Conservation (phyloP, 1,140 invertebrate genomes). For the Parasteatoda tepidariorum region DNA sequence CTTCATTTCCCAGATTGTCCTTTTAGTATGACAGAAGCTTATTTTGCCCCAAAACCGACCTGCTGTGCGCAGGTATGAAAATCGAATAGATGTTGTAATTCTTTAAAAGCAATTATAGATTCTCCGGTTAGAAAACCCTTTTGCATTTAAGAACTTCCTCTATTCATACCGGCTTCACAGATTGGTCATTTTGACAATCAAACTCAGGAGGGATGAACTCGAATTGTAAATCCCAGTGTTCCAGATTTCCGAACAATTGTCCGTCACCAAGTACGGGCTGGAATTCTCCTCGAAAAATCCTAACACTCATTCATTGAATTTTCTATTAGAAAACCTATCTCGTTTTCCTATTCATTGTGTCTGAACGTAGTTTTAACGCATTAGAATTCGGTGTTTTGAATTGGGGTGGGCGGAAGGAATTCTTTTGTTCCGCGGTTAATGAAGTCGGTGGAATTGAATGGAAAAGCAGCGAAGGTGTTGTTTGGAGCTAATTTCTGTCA, state of each 20-base stretch:
- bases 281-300: background rate
- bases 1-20: too few relatives aligned
- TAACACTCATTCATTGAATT: background rate
- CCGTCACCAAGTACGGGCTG: background rate
- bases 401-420: too few relatives aligned
- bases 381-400: background rate
- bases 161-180: background rate
- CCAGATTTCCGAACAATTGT: background rate
- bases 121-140: background rate
- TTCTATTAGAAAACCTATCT: background rate
- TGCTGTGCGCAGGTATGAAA: too few relatives aligned
- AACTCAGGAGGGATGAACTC: background rate
- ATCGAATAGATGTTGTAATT: too few relatives aligned
- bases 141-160: background rate
- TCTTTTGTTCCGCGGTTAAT: conserved; percentile 30
- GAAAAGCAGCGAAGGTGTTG: background rate
- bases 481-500: background rate
- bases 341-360: background rate
- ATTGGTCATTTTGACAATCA: conserved; percentile 27
- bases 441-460: background rate
- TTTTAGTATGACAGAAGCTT: too few relatives aligned
- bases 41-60: too few relatives aligned
- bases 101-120: too few relatives aligned
- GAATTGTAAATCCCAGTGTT: background rate
- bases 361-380: background rate